Conservation (phyloP, 1,140 invertebrate genomes). For the Neoseiulus cucumeris region DNA sequence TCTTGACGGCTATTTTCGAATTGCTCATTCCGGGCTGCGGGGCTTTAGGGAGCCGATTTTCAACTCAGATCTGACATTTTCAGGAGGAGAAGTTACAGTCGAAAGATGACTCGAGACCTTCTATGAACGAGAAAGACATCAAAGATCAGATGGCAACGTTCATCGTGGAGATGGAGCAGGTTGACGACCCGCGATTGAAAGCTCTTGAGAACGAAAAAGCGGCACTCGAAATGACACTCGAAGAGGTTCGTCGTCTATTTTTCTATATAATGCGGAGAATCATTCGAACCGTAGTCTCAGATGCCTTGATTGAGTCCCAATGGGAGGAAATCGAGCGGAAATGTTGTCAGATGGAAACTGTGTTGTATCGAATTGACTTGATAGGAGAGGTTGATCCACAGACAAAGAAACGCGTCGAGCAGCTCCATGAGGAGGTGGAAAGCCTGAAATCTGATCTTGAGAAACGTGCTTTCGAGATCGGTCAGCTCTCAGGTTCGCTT, state of each 20-base stretch:
- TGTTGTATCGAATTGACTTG: no score
- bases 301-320: not conserved
- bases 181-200: not conserved
- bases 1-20: no score
- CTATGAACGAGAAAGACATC: not conserved
- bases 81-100: not conserved
- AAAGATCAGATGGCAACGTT: not conserved
- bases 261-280: no score
- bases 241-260: no score
- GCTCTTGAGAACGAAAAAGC: not conserved
- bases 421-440: not conserved
- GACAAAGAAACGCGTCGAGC: not conserved
- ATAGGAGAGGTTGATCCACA: no score
- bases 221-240: not conserved
- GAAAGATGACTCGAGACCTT: not conserved
- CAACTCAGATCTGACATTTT: not conserved
- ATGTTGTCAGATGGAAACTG: not conserved
- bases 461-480: not conserved
- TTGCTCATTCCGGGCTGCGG: no score
- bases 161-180: conserved; percentile 4
- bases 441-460: not conserved
- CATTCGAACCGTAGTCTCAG: not conserved
- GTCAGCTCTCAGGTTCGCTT: not conserved
- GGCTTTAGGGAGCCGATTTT: no score
- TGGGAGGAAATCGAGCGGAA: not conserved